Evolutionary conservation across 2,797 vertebrate species (phyloP), one percentile per base, ranked within the genome.

Genomic region (Rhinogobio ventralis): DNA sequence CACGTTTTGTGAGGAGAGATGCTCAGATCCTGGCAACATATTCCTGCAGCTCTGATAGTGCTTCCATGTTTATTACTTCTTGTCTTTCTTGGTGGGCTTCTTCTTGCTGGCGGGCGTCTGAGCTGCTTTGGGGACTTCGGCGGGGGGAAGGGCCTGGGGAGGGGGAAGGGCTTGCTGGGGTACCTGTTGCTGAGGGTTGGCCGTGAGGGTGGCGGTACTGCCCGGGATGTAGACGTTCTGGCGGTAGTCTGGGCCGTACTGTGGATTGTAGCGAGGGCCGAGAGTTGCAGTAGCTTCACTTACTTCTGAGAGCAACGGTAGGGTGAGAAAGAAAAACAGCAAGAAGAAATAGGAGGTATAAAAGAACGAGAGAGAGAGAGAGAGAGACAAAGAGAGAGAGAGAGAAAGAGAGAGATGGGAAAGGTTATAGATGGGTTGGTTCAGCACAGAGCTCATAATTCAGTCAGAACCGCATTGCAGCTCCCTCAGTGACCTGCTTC

Each of bases 161-260:
- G 78, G 95, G 86, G 20, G 92, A 86, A 1, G 94, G 84, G 60
- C 86, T 87, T 91, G 96, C 45, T 91, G 90, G 3, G 86, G 86
- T 30, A 86, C 83, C 83, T 96, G 96, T 88, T 95, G 92, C 3
- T 92, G 92, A 0, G 95, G 93, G 1, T 93, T 96, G 90, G 90
- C 89, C n/a, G 95, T 94, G 82, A 97, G 95, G 0, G 96, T 97
- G 87, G 96, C 95, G 0, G 96, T 97, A 90, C 96, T 96, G 82
- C 96, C 96, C 0, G 96, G 96, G 92, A 97, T 97, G 92, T 96
- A 97, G 89, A 96, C 95, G 0, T 97, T 97, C 92, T 97, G 96
- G 81, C 96, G 94, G 91, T 96, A 97, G 87, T 97, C 96, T 0
- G 96, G 95, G 72, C 96, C 95, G 0, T 96, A 96, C 90, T 96